Conservation (phyloP, 2,888 invertebrate species). For the Cactoblastis cactorum region DNA sequence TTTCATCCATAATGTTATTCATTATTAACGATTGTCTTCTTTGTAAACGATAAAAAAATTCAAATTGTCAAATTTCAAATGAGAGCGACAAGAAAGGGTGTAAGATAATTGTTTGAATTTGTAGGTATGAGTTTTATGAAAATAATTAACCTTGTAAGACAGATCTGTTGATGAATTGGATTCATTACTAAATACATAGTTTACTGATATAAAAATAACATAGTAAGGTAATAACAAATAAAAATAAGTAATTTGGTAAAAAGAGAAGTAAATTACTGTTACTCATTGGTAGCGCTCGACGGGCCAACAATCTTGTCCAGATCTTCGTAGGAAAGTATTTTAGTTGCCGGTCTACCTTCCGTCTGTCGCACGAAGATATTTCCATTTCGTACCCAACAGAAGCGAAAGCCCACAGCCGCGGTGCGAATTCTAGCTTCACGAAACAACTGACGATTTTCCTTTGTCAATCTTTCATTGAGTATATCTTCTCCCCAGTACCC, state of each 20-base stretch:
- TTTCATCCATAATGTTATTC: not conserved
- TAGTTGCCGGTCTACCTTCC: conserved; percentile 19
- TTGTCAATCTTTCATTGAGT: conserved; percentile 23
- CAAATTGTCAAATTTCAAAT: not conserved
- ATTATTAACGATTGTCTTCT: not conserved
- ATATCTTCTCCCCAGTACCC: conserved; percentile 13
- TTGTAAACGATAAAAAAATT: not conserved
- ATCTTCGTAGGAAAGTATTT: conserved; percentile 2
- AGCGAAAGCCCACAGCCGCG: conserved; percentile 15
- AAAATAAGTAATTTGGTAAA: too few species aligned
- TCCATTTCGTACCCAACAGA: conserved; percentile 22
- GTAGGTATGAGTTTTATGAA: too few species aligned
- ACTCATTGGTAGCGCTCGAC: too few species aligned
- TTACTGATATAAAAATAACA: too few species aligned
- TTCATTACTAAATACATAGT: too few species aligned
- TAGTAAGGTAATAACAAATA: too few species aligned
- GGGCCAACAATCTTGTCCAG: conserved; percentile 5
- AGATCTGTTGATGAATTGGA: not conserved
- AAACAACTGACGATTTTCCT: conserved; percentile 24
- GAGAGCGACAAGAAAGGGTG: too few species aligned
- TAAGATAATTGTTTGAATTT: too few species aligned
- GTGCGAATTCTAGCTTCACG: conserved; percentile 17
- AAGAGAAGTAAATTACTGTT: too few species aligned
- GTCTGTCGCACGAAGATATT: conserved; percentile 19
- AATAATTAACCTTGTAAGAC: not conserved